A percentile compares a stretch with the other conserved stretches of the same genome.
These are phyloP conservation scores for Drosophila recens DNA, from an alignment of 2,888 invertebrate genomes.

Conservation along the genomic window DNA sequence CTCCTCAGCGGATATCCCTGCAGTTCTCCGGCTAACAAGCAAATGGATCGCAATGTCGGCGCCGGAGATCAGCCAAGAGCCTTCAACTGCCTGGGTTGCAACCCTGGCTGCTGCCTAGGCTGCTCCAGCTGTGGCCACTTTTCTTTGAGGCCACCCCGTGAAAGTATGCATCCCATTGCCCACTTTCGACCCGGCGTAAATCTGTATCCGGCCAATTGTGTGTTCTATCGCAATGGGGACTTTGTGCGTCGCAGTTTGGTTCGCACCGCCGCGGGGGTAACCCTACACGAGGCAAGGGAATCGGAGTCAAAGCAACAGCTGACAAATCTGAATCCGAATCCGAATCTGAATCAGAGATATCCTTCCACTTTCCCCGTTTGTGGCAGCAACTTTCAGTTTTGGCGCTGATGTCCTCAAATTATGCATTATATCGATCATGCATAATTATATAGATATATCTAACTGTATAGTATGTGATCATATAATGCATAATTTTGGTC, in stretches of 20 bases:
- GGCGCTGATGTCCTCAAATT: slow-evolving; percentile 50
- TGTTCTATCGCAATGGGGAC: slow-evolving; percentile 25
- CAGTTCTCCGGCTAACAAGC: background rate
- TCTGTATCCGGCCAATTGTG: slow-evolving; percentile 27
- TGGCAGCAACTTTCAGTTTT: slow-evolving; percentile 3
- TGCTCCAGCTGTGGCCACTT: background rate
- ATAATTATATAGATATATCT: slow-evolving; percentile 2
- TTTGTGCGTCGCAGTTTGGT: slow-evolving; percentile 49
- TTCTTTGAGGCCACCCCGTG: background rate
- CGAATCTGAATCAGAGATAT: background rate
- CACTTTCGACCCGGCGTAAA: slow-evolving; percentile 60
- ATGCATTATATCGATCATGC: slow-evolving; percentile 52
- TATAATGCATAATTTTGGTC: slow-evolving; percentile 54
- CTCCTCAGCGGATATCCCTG: background rate
- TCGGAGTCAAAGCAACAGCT: background rate
- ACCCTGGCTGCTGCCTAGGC: background rate
- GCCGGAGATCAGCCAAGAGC: background rate
- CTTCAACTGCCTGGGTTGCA: background rate
- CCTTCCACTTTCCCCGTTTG: too few relatives aligned
- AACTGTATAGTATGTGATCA: slow-evolving; percentile 24
- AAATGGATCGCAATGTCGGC: background rate
- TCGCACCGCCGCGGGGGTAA: slow-evolving; percentile 68
- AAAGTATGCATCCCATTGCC: slow-evolving; percentile 28
- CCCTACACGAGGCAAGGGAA: slow-evolving; percentile 50
- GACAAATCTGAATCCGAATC: background rate